Base-by-base conservation (phyloP, 2,797 vertebrate genomes). In the Peromyscus eremicus region DNA sequence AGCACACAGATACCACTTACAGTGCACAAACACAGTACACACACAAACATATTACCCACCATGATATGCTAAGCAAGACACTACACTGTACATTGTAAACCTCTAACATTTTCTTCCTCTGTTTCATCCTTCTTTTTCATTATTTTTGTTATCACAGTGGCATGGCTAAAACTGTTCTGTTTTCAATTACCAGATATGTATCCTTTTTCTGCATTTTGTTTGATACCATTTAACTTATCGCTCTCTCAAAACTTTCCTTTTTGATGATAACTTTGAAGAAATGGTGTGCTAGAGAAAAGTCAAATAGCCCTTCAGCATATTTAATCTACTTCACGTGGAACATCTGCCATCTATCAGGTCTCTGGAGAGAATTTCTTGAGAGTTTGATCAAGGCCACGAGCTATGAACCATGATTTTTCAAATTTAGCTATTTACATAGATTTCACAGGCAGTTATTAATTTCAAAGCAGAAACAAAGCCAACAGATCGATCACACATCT, bases 221-320 rank as follows among this genome's bases (percentile, higher is more conserved):
- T 71, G 60, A 83, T 91, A 83, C 23, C 4, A 25, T 81, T 93
- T 76, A 86, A 91, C 6, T 79, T 87, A 73, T 5, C 89, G 23
- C 62, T 71, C 11, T 57, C 66, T 91, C 37, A 86, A 73, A 87
- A 66, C 1, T 79, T 91, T 25, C 34, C 19, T 77, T 80, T 93
- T 37, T 92, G 43, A 70, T 52, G 68, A 76, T 89, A 62, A 79
- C 77, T 79, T 60, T 95, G 52, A 25, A 86, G 88, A 94, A 49
- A 40, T 64, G 0, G 4, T n/a, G 5, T 64, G 23, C 86, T 60
- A 37, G 25, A 90, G 60, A 85, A 79, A 82, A 91, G 83, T 64
- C 34, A 34, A 12, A 17, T 75, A 46, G 46, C 23, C 5, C 4
- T 79, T 2, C 57, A 40, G 25, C 25, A 9, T 64, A 37, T 89